These are phyloP conservation scores for Colossoma macropomum DNA, from an alignment of 2,113 vertebrate species.

Conservation along the genomic window DNA sequence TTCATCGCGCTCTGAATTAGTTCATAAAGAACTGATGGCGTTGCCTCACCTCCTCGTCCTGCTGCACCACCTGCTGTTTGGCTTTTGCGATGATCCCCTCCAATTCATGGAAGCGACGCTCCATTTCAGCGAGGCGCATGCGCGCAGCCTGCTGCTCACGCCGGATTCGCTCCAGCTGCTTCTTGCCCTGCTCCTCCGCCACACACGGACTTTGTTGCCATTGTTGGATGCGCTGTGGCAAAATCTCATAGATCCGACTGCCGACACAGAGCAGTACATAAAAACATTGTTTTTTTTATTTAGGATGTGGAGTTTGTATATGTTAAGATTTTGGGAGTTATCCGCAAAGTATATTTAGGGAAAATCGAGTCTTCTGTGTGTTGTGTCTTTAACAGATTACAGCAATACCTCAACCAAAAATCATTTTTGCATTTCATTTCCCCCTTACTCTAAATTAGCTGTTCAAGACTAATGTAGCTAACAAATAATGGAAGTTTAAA, in stretches of 20 bases:
- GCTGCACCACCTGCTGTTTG: constrained; percentile 91
- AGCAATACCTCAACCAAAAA: too few species aligned
- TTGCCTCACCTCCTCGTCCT: constrained; percentile 88
- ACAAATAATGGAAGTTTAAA: too few species aligned
- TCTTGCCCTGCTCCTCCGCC: constrained; percentile 93
- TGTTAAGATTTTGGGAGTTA: too few species aligned
- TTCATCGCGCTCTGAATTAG: too few species aligned
- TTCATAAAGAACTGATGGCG: too few species aligned
- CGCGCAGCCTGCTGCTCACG: constrained; percentile 91
- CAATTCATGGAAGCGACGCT: constrained; percentile 92
- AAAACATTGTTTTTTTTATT: neutral
- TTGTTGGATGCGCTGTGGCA: constrained; percentile 95
- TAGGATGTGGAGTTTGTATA: too few species aligned
- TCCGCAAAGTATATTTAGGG: too few species aligned
- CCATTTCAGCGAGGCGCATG: constrained; percentile 92
- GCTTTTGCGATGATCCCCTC: constrained; percentile 92
- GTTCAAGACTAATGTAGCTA: too few species aligned
- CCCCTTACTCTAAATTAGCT: too few species aligned
- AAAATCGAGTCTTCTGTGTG: too few species aligned
- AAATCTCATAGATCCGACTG: constrained; percentile 96
- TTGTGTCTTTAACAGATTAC: too few species aligned
- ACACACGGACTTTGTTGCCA: constrained; percentile 97
- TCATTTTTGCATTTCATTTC: too few species aligned
- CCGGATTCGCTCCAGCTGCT: constrained; percentile 91
- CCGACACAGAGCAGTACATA: neutral